These are phyloP conservation scores for Atta cephalotes DNA, from an alignment of 1,140 invertebrate species.

Conservation along the genomic window DNA sequence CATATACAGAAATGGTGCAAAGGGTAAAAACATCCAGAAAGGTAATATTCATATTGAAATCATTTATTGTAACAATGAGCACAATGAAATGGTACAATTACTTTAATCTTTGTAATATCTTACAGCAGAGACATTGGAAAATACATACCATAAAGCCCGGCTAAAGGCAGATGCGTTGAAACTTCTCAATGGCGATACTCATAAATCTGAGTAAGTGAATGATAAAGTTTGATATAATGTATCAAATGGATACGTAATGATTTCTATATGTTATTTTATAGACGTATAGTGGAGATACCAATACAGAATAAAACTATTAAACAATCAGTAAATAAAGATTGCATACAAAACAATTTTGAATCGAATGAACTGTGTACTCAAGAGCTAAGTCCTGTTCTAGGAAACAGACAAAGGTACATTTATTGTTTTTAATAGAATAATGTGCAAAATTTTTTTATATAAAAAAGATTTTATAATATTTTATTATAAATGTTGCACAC, in stretches of 20 bases:
- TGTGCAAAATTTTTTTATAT: background rate
- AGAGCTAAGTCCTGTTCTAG: constrained; percentile 23
- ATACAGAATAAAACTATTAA: background rate
- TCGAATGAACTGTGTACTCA: no score
- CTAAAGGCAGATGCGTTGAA: constrained; percentile 22
- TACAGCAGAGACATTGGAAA: background rate
- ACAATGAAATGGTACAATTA: background rate
- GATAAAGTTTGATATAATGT: background rate
- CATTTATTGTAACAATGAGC: background rate
- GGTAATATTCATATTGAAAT: constrained; percentile 19
- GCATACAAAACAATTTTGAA: background rate
- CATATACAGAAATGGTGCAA: constrained; percentile 39
- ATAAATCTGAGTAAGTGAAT: background rate
- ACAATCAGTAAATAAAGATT: background rate
- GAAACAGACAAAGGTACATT: background rate
- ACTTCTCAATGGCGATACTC: constrained; percentile 25
- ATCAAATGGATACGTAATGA: background rate
- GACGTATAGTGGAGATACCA: background rate
- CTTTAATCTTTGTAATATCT: constrained; percentile 8
- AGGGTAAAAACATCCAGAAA: constrained; percentile 25
- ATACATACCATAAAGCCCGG: constrained; percentile 1
- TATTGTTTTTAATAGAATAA: background rate
- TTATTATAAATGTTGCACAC: background rate
- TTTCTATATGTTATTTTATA: constrained; percentile 8
- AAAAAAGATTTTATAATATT: constrained; percentile 8